Percentiles rank a stretch among this genome's conserved stretches.
These are phyloP conservation scores for Lacanobia oleracea DNA, from an alignment of 2,888 invertebrate species.

Conservation along the genomic window DNA sequence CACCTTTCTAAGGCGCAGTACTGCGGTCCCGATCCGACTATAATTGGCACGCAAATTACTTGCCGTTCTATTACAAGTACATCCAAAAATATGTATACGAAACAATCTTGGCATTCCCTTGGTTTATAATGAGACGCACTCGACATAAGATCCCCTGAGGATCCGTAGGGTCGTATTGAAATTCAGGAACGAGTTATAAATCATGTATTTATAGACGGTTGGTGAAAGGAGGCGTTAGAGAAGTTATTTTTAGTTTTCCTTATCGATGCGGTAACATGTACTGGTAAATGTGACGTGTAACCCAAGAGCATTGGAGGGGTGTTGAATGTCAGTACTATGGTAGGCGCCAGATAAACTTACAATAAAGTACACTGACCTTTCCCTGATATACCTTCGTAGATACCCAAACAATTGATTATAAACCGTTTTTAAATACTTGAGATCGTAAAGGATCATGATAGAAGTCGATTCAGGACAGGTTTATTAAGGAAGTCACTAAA, in stretches of 20 bases:
- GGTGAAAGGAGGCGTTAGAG: background rate
- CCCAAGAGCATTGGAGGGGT: constrained; percentile 8
- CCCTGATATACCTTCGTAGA: too few species aligned
- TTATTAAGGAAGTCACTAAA: too few species aligned
- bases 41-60: background rate
- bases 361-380: too few species aligned
- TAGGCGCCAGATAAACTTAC: background rate
- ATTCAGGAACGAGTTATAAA: constrained; percentile 33
- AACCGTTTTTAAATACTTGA: too few species aligned
- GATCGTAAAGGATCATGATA: too few species aligned
- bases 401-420: background rate
- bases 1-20: too few species aligned
- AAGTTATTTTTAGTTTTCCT: constrained; percentile 34
- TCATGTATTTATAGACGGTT: constrained; percentile 39
- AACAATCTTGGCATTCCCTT: constrained; percentile 3
- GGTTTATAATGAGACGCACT: constrained; percentile 38
- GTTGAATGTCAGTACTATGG: background rate
- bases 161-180: constrained; percentile 31
- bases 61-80: background rate
- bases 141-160: constrained; percentile 17
- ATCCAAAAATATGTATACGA: background rate
- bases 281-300: background rate
- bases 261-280: background rate
- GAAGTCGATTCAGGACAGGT: too few species aligned
- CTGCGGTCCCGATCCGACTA: too few species aligned